Base-by-base conservation (phyloP, 2,888 invertebrate species). In the Chrysolina oricalcia region DNA sequence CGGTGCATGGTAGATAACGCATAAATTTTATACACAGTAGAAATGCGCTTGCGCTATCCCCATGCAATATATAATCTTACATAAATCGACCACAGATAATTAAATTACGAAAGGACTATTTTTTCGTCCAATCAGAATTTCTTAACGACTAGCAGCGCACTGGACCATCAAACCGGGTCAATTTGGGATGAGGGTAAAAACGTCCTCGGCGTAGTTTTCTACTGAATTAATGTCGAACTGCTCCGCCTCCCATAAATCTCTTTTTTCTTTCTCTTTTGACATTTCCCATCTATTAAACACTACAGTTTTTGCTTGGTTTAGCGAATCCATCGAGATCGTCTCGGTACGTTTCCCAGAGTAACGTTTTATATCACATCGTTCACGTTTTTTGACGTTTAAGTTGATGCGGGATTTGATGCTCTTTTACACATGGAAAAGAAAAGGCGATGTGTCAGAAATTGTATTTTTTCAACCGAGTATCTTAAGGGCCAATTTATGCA, bases 231-330 rank as follows among this genome's bases (percentile, higher is more conserved):
- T 59, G 59, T 59, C 35, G 59, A 59, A 59, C 59, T 35, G 23
- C 35, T 59, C 59, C 59, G 23, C 59, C 59, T 59, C 9, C 59
- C 59, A 59, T 59, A 59, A 59, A 59, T 59, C 59, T 59, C n/a
- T n/a, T 59, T 59, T 59, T 59, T n/a, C 59, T 23, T 8, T 27
- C 59, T 56, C 59, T 59, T 59, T 35, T 59, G 59, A 59, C 59
- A 35, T 59, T 59, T 59, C 59, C 59, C 59, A 59, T 59, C 59
- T 59, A 59, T 59, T 59, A 59, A 59, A 59, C 35, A 59, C 59
- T 59, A 59, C 59, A 59, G 59, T 59, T 59, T 59, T 59, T 59
- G 59, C 59, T 59, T 59, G 59, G 59, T 59, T 59, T 59, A 10
- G 59, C 59, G 35, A 59, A 27, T 59, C 59, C 59, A 35, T 59